phyloP scores from a whole-genome alignment of 2,888 invertebrate genomes.

The Cataglyphis cursor region DNA sequence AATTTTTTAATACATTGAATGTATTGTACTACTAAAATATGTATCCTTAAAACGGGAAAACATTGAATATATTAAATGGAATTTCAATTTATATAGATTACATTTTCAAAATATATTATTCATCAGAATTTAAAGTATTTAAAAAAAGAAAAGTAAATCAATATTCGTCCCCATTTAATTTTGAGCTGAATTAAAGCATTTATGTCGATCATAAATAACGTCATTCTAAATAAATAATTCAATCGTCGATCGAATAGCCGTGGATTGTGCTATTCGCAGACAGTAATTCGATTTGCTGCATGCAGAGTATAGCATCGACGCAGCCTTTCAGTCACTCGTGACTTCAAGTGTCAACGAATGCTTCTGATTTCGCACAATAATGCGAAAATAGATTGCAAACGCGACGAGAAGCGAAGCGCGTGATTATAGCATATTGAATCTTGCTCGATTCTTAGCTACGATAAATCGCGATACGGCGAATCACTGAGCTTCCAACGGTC shows the following conservation, averaged over 20 bases:
- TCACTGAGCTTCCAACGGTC: background rate
- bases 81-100: background rate
- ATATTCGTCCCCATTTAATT: background rate
- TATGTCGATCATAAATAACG: background rate
- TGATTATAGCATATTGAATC: conserved; percentile 43
- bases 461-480: conserved; percentile 42
- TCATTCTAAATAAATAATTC: conserved; percentile 36
- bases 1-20: background rate
- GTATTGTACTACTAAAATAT: background rate
- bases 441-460: conserved; percentile 31
- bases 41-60: background rate
- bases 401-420: conserved; percentile 22
- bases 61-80: background rate
- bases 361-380: conserved; percentile 45
- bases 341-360: conserved; percentile 41
- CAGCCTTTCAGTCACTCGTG: conserved; percentile 9
- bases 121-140: background rate
- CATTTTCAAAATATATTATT: background rate
- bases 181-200: conserved; percentile 8
- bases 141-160: background rate
- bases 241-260: background rate
- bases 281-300: conserved; percentile 21
- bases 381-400: conserved; percentile 43
- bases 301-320: background rate
- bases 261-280: conserved; percentile 33